Percentiles rank a stretch among this genome's conserved stretches.
Conservation (phyloP, 2,888 invertebrate genomes). For the Tachina grossa region DNA sequence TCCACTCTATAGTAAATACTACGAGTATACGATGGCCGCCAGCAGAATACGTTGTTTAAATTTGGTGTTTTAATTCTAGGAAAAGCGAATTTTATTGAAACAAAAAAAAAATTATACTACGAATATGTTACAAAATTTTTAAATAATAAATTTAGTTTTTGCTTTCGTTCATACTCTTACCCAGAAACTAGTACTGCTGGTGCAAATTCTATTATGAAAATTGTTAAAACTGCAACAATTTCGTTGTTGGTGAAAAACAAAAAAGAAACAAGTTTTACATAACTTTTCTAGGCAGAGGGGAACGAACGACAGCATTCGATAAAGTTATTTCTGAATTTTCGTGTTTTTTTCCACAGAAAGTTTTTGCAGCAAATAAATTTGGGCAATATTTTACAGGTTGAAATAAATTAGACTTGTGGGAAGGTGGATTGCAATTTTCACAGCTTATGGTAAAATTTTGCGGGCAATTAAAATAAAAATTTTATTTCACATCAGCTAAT, state of each 20-base stretch:
- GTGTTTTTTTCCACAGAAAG: not conserved
- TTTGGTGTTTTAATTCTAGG: constrained; percentile 39
- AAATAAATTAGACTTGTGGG: constrained; percentile 28
- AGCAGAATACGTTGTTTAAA: constrained; percentile 30
- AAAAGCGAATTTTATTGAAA: constrained; percentile 19
- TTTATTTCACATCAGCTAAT: not conserved
- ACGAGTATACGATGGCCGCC: constrained; percentile 15
- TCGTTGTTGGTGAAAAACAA: not conserved
- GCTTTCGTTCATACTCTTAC: not conserved
- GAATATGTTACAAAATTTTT: constrained; percentile 13
- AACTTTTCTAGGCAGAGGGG: not conserved
- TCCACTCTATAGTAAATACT: constrained; percentile 18
- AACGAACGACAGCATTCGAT: not conserved
- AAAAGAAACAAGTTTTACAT: not conserved
- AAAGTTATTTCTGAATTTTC: not conserved
- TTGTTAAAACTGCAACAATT: constrained; percentile 11
- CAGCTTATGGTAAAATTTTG: not conserved
- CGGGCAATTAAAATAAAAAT: not conserved
- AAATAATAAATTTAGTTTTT: not conserved
- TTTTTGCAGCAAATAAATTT: constrained; percentile 15
- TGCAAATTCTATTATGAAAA: constrained; percentile 40
- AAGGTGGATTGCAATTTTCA: constrained; percentile 8
- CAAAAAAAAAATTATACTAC: constrained; percentile 8
- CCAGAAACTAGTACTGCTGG: not conserved
- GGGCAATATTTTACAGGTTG: constrained; percentile 25